Percentiles rank a stretch among this genome's conserved stretches.
phyloP scores from a whole-genome alignment of 2,888 invertebrate species.

The Eulithis prunata region DNA sequence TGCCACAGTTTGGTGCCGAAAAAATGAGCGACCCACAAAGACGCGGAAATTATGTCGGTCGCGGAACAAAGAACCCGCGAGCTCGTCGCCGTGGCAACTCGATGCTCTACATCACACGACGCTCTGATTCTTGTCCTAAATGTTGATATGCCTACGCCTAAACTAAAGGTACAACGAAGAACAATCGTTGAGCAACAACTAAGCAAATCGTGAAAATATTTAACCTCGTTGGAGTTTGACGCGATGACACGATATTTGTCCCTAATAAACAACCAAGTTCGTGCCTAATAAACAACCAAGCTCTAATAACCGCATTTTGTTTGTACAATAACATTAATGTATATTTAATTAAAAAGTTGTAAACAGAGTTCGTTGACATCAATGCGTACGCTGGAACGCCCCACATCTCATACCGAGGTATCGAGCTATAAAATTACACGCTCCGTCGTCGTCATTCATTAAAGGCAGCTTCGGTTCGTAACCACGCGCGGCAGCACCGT shows the following conservation, averaged over 20 bases:
- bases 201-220: constrained; percentile 9
- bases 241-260: constrained; percentile 24
- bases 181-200: constrained; percentile 1
- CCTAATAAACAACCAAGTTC: constrained; percentile 30
- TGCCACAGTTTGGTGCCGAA: constrained; percentile 78
- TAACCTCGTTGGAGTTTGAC: constrained; percentile 21
- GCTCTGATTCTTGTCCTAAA: constrained; percentile 28
- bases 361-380: constrained; percentile 73
- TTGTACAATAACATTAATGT: constrained; percentile 24
- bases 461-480: constrained; percentile 53
- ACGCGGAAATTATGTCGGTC: constrained; percentile 74
- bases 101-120: constrained; percentile 28
- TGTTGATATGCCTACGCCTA: constrained; percentile 23
- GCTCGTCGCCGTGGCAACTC: constrained; percentile 48
- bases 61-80: constrained; percentile 71
- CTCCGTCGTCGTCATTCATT: constrained; percentile 74
- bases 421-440: constrained; percentile 65
- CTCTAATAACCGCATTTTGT: constrained; percentile 38
- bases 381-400: constrained; percentile 66
- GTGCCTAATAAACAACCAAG: constrained; percentile 39
- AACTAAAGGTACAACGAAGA: neutral
- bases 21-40: constrained; percentile 79
- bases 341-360: constrained; percentile 41
- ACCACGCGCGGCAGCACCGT: constrained; percentile 59
- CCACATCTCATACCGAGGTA: constrained; percentile 62